Evolutionary conservation across 2,888 invertebrate species (phyloP), one percentile per base, ranked within the genome.

Genomic region (Kuschelorhynchus macadamiae): DNA sequence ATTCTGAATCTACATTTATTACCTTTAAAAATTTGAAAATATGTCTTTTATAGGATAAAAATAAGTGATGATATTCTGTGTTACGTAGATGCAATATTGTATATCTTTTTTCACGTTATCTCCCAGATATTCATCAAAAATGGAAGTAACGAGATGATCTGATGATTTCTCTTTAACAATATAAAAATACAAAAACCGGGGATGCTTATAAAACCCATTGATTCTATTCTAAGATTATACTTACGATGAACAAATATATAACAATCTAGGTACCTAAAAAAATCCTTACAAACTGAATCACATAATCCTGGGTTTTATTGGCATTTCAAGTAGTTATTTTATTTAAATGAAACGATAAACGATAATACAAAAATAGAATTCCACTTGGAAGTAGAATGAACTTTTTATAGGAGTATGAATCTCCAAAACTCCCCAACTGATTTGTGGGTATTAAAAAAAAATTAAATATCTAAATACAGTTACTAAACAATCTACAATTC

Each of bases 401-500:
- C 20, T 21, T 36, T 30, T 39, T 36, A 39, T 30, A 12, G 41
- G 14, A 50, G 42, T 25, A 36, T 7, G 47, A 59, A 50, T 41
- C 44, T 52, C 21, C 1, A 44, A 33, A 46, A 63, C 20, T 30
- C n/a, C 20, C 18, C 65, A 57, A 59, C 36, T n/a, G 30, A 25
- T 12, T 16, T 32, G 49, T 46, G 46, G 55, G 56, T 55, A 55
- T 56, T 42, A 57, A 57, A 64, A 63, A 59, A 59, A 53, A 14
- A 57, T 56, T 60, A 59, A 47, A 47, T 47, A 53, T 53, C 46
- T 44, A 53, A 57, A 55, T 8, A 53, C 21, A 25, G 49, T 55
- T 12, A n/a, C 41, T 44, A 71, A 67, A 71, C 62, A 67, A 67
- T 71, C 86, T 89, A 90, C 80, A 90, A 83, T 82, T 91, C 91